Evolutionary conservation across 2,888 invertebrate species (phyloP), one percentile per base, ranked within the genome.

Genomic region (Labia minor): DNA sequence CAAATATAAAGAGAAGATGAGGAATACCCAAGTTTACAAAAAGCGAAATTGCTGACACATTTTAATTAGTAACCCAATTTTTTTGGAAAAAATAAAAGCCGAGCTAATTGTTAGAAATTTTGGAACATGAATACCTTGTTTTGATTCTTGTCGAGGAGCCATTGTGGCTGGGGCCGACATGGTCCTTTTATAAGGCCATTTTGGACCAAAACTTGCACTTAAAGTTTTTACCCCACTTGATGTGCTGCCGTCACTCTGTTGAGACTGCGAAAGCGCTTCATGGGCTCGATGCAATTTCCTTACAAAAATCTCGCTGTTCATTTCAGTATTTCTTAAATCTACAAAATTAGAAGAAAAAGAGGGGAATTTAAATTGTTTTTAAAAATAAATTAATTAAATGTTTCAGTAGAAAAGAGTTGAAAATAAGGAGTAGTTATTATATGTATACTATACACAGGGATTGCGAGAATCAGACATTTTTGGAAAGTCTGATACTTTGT

Each of bases 101-200:
- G 49, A 49, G 49, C 49, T 49, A 49, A n/a, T 49, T 49, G 6
- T n/a, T 2, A 26, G 26, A 49, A 14, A 49, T 49, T 49, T n/a
- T 49, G 14, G 49, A 49, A 49, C 49, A 49, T 49, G 49, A 49
- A 49, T 75, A 84, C 85, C 83, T 77, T 84, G 84, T 77, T 88
- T 88, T 14, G 85, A 83, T 74, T 90, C 89, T 74, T 87, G 86
- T 65, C 86, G 83, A 1, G 88, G 86, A 67, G 88, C 83, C 80
- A 91, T 88, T 65, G 89, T 88, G 63, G 92, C 90, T 10, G 95
- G 95, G 14, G 95, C 95, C 4, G 95, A 95, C 83, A 94, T 91
- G 64, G 95, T 94, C 69, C 95, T 80, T 78, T 95, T 93, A 79
- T 95, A 96, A 0, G 95, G 95, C 88, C 94, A 94, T 80, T 95